phyloP scores from a whole-genome alignment of 2,113 vertebrate genomes.

The Protobothrops mucrosquamatus region DNA sequence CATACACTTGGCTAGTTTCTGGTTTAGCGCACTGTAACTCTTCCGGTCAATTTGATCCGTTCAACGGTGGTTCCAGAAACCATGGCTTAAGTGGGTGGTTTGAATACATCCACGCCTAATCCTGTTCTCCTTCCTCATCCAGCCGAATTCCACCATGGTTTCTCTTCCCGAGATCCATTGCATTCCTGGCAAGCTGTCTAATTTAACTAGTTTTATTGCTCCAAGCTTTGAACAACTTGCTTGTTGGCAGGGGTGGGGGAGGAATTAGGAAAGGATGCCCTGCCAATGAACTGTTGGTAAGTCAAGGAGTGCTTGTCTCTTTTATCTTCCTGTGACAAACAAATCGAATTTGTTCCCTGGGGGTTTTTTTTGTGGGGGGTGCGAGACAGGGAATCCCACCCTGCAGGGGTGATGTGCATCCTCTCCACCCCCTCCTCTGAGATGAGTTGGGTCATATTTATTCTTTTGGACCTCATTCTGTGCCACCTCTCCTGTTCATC shows the following conservation, averaged over 20 bases:
- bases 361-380: too few species aligned
- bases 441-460: neutral
- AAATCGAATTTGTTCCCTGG: neutral
- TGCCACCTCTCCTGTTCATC: neutral
- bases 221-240: neutral
- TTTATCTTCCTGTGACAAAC: too few species aligned
- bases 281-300: too few species aligned
- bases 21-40: neutral
- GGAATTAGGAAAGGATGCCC: neutral
- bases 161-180: neutral
- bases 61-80: neutral
- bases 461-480: neutral
- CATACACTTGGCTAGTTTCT: neutral
- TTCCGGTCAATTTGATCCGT: neutral
- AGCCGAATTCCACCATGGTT: neutral
- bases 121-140: neutral
- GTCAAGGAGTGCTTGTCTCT: neutral
- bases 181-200: neutral
- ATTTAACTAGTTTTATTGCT: neutral
- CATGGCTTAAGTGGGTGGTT: neutral
- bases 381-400: neutral
- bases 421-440: accelerated
- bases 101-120: neutral
- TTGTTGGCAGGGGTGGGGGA: too few species aligned
- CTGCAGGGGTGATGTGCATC: neutral